Percentiles rank a stretch among this genome's conserved stretches.
phyloP scores from a whole-genome alignment of 2,888 invertebrate species.

The Ctena decussata region DNA sequence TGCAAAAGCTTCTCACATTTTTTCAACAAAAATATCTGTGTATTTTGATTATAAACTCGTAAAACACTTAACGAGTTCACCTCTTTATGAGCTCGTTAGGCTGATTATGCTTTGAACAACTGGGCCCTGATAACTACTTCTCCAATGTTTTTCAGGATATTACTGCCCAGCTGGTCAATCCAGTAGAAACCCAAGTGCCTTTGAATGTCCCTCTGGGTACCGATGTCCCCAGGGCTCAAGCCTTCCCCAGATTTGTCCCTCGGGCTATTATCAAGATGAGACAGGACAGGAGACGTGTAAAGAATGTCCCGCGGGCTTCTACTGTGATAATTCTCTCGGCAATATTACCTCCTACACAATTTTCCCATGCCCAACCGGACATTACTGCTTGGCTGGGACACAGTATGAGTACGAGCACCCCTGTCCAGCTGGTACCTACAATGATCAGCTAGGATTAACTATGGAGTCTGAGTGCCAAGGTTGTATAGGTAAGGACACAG shows the following conservation, averaged over 20 bases:
- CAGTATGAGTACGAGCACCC: constrained; percentile 72
- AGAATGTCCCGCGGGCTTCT: constrained; percentile 83
- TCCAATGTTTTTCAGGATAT: constrained; percentile 74
- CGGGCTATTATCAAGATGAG: constrained; percentile 83
- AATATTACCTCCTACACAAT: constrained; percentile 81
- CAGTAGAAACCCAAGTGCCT: constrained; percentile 72
- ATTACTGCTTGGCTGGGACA: constrained; percentile 82
- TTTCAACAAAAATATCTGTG: too few species aligned
- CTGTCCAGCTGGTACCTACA: constrained; percentile 82
- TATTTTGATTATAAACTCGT: too few species aligned
- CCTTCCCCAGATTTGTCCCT: constrained; percentile 76
- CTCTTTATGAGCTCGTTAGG: too few species aligned
- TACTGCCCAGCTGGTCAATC: constrained; percentile 82
- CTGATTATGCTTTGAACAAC: too few species aligned
- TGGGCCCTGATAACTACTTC: too few species aligned
- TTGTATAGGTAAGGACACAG: constrained; percentile 77
- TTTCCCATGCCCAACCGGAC: constrained; percentile 83
- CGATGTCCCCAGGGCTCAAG: constrained; percentile 79
- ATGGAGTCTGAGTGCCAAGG: constrained; percentile 75
- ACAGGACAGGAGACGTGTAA: constrained; percentile 79
- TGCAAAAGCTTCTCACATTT: too few species aligned
- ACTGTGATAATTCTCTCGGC: constrained; percentile 82
- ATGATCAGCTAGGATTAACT: constrained; percentile 80
- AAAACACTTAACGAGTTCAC: too few species aligned
- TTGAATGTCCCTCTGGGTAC: constrained; percentile 83